These are phyloP conservation scores for Rhinolophus ferrumequinum DNA, from an alignment of 2,113 vertebrate genomes.

Conservation along the genomic window DNA sequence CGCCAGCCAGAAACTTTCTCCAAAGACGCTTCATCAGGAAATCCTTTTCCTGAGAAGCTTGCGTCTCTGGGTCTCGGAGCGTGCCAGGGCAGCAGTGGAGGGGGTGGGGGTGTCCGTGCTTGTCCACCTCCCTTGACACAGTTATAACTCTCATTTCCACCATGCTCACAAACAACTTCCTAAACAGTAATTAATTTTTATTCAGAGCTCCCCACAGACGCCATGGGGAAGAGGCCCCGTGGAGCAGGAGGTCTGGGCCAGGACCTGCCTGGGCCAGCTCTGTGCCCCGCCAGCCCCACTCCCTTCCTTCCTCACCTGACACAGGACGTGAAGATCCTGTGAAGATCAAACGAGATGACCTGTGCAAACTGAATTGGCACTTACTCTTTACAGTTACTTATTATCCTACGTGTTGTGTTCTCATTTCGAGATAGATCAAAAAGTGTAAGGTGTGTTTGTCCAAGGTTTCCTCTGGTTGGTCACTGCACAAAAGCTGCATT, in stretches of 20 bases:
- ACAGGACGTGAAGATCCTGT: background rate
- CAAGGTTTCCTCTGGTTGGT: rapidly evolving
- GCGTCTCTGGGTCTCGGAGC: background rate
- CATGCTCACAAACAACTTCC: background rate
- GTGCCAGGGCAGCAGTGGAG: background rate
- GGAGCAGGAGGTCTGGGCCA: rapidly evolving
- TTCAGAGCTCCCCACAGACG: background rate
- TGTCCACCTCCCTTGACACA: rapidly evolving
- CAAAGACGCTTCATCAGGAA: background rate
- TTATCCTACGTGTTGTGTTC: background rate
- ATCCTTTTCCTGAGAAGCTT: background rate
- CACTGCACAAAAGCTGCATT: rapidly evolving
- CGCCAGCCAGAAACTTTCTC: background rate
- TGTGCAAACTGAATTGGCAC: background rate
- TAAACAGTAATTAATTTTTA: background rate
- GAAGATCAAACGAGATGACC: background rate
- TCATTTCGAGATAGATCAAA: background rate
- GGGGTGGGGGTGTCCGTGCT: background rate
- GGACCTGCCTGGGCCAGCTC: background rate
- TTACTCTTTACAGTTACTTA: background rate
- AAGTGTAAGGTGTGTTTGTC: background rate
- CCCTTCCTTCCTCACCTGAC: background rate
- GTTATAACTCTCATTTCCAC: background rate
- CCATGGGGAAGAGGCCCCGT: background rate
- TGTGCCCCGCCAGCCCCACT: rapidly evolving